Conservation (phyloP, 2,113 vertebrate species). For the Poeciliopsis turrubarensis region DNA sequence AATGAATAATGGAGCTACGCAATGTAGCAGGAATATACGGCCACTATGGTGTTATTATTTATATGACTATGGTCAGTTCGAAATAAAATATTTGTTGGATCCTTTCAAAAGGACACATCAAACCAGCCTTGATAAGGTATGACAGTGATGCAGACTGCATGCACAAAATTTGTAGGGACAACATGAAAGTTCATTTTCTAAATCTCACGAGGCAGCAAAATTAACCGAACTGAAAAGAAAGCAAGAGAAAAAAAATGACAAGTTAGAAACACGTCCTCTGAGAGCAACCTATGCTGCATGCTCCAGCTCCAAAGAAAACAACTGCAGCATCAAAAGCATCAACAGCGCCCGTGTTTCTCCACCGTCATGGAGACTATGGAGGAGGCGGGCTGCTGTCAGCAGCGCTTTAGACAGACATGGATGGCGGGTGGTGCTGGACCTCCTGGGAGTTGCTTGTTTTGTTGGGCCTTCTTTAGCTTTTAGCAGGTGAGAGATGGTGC, state of each 20-base stretch:
- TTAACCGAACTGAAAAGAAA: background rate
- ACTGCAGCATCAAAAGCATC: constrained; percentile 42
- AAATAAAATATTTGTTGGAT: too few relatives aligned
- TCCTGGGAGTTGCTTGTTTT: constrained; percentile 65
- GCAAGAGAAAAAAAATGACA: background rate
- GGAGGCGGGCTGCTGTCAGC: constrained; percentile 29
- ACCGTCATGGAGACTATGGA: constrained; percentile 30
- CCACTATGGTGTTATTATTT: too few relatives aligned
- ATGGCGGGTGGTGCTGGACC: constrained; percentile 30
- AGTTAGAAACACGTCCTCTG: constrained; percentile 6
- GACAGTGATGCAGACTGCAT: constrained; percentile 20
- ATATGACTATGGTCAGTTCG: too few relatives aligned
- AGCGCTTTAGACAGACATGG: constrained; percentile 39
- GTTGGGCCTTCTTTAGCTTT: constrained; percentile 70
- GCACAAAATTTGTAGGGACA: constrained; percentile 16
- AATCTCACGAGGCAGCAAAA: constrained; percentile 3
- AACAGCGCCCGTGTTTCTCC: constrained; percentile 42
- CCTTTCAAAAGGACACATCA: background rate
- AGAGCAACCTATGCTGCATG: constrained; percentile 12
- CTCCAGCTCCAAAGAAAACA: constrained; percentile 31
- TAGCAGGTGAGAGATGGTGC: constrained; percentile 72
- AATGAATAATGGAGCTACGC: too few relatives aligned
- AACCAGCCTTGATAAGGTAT: background rate
- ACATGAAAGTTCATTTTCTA: constrained; percentile 10
- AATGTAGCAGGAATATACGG: too few relatives aligned